Conservation (phyloP, 1,140 invertebrate genomes). For the Littorina saxatilis region DNA sequence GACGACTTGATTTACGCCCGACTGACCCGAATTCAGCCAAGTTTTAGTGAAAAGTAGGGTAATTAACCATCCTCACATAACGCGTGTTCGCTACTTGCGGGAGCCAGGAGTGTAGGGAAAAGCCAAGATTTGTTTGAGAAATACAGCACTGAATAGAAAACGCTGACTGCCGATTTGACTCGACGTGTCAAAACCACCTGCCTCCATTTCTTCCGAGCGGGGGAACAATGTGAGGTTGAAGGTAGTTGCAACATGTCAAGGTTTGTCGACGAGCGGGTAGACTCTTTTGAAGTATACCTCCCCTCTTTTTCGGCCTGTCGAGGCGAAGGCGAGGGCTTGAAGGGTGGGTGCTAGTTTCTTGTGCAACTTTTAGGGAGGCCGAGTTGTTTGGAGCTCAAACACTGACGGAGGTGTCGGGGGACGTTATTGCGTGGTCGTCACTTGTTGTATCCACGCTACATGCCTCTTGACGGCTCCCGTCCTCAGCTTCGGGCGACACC, state of each 20-base stretch:
- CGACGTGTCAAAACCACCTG: too few relatives aligned
- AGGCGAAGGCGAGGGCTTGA: neutral
- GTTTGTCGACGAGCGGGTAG: neutral
- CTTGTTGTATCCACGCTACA: neutral
- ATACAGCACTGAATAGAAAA: too few relatives aligned
- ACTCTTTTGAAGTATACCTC: neutral
- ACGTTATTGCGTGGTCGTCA: neutral
- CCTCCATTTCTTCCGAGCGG: too few relatives aligned
- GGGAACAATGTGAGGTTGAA: neutral
- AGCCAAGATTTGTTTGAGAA: too few relatives aligned
- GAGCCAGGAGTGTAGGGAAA: too few relatives aligned
- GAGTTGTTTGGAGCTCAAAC: neutral
- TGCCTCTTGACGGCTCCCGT: neutral
- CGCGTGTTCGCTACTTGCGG: too few relatives aligned
- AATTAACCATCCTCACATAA: too few relatives aligned
- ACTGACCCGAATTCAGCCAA: too few relatives aligned
- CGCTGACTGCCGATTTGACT: too few relatives aligned
- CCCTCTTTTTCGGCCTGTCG: neutral
- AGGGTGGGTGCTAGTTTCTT: constrained; percentile 6
- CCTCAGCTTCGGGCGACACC: neutral
- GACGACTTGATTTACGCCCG: too few relatives aligned
- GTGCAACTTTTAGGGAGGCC: neutral
- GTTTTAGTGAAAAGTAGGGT: too few relatives aligned
- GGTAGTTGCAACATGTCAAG: neutral
- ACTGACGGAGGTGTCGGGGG: neutral